These are phyloP conservation scores for Drosophila asahinai DNA, from an alignment of 1,140 invertebrate genomes.

Conservation along the genomic window DNA sequence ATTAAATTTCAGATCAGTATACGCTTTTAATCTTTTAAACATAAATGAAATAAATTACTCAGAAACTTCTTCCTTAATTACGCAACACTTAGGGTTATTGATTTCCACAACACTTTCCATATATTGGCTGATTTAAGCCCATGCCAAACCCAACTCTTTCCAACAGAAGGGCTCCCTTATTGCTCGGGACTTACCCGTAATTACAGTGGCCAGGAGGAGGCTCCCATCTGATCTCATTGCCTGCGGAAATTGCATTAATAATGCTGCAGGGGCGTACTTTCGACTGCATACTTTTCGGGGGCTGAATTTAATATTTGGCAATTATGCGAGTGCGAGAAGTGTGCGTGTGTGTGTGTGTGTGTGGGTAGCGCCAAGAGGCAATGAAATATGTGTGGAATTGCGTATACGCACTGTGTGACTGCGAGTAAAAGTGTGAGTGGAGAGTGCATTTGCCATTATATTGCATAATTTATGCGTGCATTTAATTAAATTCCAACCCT, in stretches of 20 bases:
- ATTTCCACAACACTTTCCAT: not conserved
- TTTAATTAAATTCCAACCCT: constrained; percentile 80
- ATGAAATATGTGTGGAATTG: constrained; percentile 28
- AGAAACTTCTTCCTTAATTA: not conserved
- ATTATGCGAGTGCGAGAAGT: constrained; percentile 58
- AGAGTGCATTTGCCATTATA: constrained; percentile 66
- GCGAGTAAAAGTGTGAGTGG: constrained; percentile 5
- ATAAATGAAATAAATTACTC: not conserved
- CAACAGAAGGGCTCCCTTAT: not conserved
- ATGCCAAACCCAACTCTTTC: too few species aligned
- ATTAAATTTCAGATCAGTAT: too few species aligned
- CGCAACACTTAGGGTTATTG: too few species aligned
- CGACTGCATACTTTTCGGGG: constrained; percentile 63
- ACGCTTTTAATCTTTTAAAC: accelerated
- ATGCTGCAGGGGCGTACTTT: constrained; percentile 37
- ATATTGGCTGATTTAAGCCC: not conserved
- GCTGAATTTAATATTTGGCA: constrained; percentile 75
- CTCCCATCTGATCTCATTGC: constrained; percentile 7
- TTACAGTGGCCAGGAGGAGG: constrained; percentile 41
- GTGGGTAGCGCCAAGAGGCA: constrained; percentile 4
- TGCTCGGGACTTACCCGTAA: constrained; percentile 24
- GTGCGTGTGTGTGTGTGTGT: constrained; percentile 10
- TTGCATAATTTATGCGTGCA: constrained; percentile 74
- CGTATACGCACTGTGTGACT: constrained; percentile 25
- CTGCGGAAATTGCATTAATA: constrained; percentile 70